Evolutionary conservation across 2,888 invertebrate genomes (phyloP), one percentile per base, ranked within the genome.

Genomic region (Pseudoips prasinana): DNA sequence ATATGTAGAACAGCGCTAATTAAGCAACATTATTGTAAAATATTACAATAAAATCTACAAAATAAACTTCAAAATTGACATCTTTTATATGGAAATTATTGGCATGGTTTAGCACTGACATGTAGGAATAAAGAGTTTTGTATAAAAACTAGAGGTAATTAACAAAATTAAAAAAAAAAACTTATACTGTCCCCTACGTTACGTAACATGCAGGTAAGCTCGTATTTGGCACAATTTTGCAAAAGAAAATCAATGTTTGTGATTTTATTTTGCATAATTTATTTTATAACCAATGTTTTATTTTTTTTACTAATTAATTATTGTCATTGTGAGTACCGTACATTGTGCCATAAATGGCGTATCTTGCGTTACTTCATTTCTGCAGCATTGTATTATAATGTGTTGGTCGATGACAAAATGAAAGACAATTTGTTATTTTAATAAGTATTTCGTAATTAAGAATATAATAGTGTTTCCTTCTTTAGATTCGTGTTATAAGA

Each of bases 401-500:
- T 20, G n/a, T 71, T 69, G 64, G 68, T 70, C 70, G 61, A 73
- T 65, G 64, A 76, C 69, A 72, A 72, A 62, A 78, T 72, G 80
- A 88, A 87, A 87, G 87, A 88, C 87, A 88, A 52, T 55, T 82
- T 85, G 80, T 81, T 85, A 74, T 72, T 80, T 86, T 83, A 73
- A 77, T 86, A 86, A 83, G 80, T 83, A 86, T 84, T 82, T 80
- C 81, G 69, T 87, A 84, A 78, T 77, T 88, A 88, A 85, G 86
- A 75, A 68, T 86, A 86, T 80, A 73, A 75, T 87, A 88, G 85
- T 64, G 83, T 87, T 87, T 84, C 76, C 87, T 88, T 87, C 87
- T 86, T 82, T 88, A 88, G 88, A 85, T 81, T 80, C 88, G 83
- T 87, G 87, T 86, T 86, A 84, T 86, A 83, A 85, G 82, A 76